Base-by-base conservation (phyloP, 53 echinoderm and acorn worm species). In the Antedon mediterranea region DNA sequence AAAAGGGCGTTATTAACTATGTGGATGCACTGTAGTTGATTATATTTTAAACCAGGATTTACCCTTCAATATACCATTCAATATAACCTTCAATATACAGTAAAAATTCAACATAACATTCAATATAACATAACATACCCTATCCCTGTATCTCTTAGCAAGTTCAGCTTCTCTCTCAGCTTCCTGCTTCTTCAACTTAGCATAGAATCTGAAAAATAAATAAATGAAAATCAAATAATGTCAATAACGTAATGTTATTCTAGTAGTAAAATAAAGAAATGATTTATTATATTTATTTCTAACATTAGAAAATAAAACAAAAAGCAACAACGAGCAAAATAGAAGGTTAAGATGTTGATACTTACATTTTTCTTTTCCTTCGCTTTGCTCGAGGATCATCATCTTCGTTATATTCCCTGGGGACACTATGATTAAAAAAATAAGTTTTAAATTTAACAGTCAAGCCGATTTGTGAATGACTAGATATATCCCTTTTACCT, bases 141-240 rank as follows among this genome's bases (percentile, higher is more conserved):
- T 89, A 84, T 95, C 92, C 43, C 95, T 85, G 81, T 95, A 95
- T 71, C 89, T 95, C 78, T 87, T 89, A 0, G 95, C 95, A 79
- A 95, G 78, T 41, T 95, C 95, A 28, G 91, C 95, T 71, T 95
- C 95, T 44, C 91, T 91, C 81, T 95, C 95, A 89, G 92, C 92
- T 75, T 95, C 95, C 77, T 95, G 91, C 43, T 92, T 95, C 89
- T 95, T 95, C 79, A 95, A 83, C 80, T 95, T 95, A 43, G 95
- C 95, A 85, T 95, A 95, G 82, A 87, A 95, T 73, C 89, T 89
- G 75, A 11, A 32, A 71, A 71, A 14, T 30, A 31, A 79, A 43
- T 30, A 28, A 71, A 83, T 32, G 34, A 77, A 77, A 32, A 37
- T 6, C 11, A 11, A 11, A 7, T 57, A 34, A 30, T 71, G 78